Evolutionary conservation across 2,888 invertebrate genomes (phyloP).

Genomic region (Pycnomerus fuliginosus): DNA sequence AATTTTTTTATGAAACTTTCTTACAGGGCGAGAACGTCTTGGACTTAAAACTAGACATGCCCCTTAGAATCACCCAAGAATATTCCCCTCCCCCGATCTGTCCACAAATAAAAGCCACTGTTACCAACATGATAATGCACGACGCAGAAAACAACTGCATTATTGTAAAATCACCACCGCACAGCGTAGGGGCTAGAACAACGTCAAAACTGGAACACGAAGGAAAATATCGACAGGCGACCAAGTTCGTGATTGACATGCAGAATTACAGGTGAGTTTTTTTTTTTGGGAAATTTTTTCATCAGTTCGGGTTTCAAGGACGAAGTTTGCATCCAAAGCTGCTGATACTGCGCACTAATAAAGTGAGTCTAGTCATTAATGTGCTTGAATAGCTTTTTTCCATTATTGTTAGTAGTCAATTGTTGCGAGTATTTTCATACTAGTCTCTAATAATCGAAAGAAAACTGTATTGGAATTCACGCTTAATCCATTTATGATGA

Average conservation of each 20-base stretch:
- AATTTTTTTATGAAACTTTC: conserved; percentile 1
- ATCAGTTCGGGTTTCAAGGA: too few relatives aligned
- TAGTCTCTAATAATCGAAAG: too few relatives aligned
- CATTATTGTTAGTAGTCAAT: too few relatives aligned
- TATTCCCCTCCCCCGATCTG: conserved; percentile 71
- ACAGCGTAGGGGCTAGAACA: conserved; percentile 43
- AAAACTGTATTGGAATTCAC: too few relatives aligned
- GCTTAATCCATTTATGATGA: too few relatives aligned
- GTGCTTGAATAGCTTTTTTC: too few relatives aligned
- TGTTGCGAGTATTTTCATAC: too few relatives aligned
- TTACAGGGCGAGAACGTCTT: conserved; percentile 67
- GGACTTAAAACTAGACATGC: conserved; percentile 72
- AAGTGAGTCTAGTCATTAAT: too few relatives aligned
- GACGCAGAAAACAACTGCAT: conserved; percentile 49
- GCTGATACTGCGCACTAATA: too few relatives aligned
- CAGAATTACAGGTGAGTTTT: conserved; percentile 49
- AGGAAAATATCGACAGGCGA: conserved; percentile 50
- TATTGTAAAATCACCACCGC: conserved; percentile 47
- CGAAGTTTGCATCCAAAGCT: too few relatives aligned
- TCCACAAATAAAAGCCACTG: conserved; percentile 69
- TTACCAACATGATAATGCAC: conserved; percentile 59
- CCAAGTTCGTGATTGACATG: conserved; percentile 48
- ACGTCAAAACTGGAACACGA: conserved; percentile 50
- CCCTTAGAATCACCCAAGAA: conserved; percentile 72
- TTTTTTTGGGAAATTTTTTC: too few relatives aligned